These are phyloP conservation scores for Zapus hudsonius DNA, from an alignment of 2,113 vertebrate genomes.

Conservation along the genomic window DNA sequence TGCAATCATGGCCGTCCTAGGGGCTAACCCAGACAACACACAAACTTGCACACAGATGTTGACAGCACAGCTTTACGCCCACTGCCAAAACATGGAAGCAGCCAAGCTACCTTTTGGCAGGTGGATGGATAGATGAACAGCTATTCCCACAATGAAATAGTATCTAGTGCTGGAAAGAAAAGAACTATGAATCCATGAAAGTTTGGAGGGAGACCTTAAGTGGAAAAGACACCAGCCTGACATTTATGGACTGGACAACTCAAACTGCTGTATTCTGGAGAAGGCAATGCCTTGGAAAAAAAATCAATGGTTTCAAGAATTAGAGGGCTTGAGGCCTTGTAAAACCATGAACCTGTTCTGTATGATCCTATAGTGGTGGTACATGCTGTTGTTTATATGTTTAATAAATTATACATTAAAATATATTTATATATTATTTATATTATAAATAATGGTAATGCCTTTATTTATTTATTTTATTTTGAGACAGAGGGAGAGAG, in stretches of 20 bases:
- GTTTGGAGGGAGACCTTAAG: background rate
- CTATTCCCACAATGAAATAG: background rate
- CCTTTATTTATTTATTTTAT: background rate
- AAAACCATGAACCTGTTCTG: background rate
- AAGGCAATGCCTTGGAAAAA: background rate
- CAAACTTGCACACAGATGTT: background rate
- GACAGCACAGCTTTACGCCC: background rate
- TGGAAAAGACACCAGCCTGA: background rate
- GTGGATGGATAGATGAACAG: background rate
- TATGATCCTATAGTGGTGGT: fast-evolving
- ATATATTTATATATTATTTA: too few species aligned
- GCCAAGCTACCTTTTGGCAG: too few species aligned
- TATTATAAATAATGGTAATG: background rate
- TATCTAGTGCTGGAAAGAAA: background rate
- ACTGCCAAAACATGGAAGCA: background rate
- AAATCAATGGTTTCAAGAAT: background rate
- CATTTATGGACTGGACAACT: fast-evolving
- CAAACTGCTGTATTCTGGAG: too few species aligned
- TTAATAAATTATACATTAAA: background rate
- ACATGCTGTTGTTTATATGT: background rate
- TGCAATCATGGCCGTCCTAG: background rate
- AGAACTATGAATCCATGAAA: background rate
- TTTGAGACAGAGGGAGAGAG: too few species aligned
- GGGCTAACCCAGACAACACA: background rate
- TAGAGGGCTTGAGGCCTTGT: background rate